Base-by-base conservation (phyloP, 2,113 vertebrate genomes). In the Nymphicus hollandicus region DNA sequence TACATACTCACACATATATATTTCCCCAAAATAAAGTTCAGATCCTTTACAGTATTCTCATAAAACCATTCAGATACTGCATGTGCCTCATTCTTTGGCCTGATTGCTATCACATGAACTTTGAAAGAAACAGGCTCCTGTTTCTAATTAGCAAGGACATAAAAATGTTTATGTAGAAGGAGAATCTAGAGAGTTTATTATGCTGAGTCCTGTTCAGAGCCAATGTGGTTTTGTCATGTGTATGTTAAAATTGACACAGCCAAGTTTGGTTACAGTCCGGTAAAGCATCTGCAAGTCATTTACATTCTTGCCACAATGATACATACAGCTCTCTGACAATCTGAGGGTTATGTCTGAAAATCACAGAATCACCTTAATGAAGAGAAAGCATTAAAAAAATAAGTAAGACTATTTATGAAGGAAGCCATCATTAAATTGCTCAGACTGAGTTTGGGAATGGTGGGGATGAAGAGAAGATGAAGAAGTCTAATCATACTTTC, bases 261-360 rank as follows among this genome's bases (percentile, higher is more conserved):
- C 95, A 93, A 91, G 43, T 94, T 49, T 78, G 85, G 95, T 95
- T 90, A 76, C 84, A 83, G 82, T 80, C 86, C 20, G 1, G 35
- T 8, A 50, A 86, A 96, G 89, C 96, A 97, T 94, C 97, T 97
- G 97, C 78, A 84, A 89, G 17, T 81, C 84, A 92, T 97, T 96
- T 84, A 83, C 86, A 64, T 94, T 86, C 79, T 92, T 93, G 63
- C 47, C 91, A 90, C 87, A 93, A 5, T 52, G 86, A 91, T 91
- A 95, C 13, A 39, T 19, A 66, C 44, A 82, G 93, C 46, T 87
- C 95, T 68, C 28, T 76, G 83, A 94, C 53, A 90, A 81, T 73
- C 91, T 43, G 49, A 46, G 84, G 20, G 83, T 63, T 88, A 81
- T 8, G 9, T 56, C 93, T 94, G 83, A 96, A 95, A 96, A 96